Conservation (phyloP, 2,113 vertebrate species). For the Petaurus breviceps region DNA sequence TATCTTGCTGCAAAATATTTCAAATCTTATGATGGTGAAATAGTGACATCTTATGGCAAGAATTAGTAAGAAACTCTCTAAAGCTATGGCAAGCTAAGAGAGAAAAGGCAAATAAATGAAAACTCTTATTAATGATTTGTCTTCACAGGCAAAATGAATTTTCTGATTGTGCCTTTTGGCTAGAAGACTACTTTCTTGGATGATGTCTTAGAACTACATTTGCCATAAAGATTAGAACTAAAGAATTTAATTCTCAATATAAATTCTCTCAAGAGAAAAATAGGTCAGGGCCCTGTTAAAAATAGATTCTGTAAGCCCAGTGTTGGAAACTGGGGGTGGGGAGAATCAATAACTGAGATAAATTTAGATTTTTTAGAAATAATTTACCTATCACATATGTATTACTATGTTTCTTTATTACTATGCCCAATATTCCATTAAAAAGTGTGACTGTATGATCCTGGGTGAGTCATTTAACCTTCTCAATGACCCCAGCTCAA, state of each 20-base stretch:
- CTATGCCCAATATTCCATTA: background rate
- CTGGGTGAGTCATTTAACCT: background rate
- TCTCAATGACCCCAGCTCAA: background rate
- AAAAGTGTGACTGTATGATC: background rate
- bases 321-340: constrained; percentile 31
- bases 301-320: background rate
- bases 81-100: background rate
- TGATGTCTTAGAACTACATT: constrained; percentile 13
- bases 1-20: background rate
- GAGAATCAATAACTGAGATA: background rate
- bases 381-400: background rate
- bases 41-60: constrained; percentile 84
- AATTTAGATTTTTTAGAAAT: background rate
- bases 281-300: background rate
- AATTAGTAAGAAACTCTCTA: constrained; percentile 24
- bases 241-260: constrained; percentile 34
- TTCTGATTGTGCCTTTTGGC: constrained; percentile 23
- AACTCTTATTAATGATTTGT: constrained; percentile 28
- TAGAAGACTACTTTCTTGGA: constrained; percentile 20
- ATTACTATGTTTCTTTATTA: background rate
- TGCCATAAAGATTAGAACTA: background rate
- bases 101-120: background rate
- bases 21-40: constrained; percentile 72
- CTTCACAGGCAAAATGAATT: constrained; percentile 44
- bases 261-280: constrained; percentile 12